Conservation (phyloP, 2,888 invertebrate genomes). For the Drosophila merina region DNA sequence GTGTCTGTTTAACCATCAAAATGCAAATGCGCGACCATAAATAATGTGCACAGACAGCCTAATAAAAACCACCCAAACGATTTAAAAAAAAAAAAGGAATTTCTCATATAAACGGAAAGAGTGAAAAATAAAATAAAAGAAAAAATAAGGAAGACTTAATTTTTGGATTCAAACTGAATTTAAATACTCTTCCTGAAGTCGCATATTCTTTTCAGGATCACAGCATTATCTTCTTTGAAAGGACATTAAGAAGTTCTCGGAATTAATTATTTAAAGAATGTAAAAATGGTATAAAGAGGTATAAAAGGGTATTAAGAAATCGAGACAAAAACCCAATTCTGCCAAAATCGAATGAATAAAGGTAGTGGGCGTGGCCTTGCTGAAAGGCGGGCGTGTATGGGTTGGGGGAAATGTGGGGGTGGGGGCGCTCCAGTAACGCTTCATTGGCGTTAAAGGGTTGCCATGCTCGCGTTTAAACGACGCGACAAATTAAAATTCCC, state of each 20-base stretch:
- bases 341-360: slow-evolving; percentile 11
- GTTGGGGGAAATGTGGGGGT: slow-evolving; percentile 24
- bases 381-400: not conserved
- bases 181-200: not conserved
- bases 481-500: slow-evolving; percentile 81
- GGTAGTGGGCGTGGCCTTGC: slow-evolving; percentile 27
- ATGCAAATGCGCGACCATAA: slow-evolving; percentile 80
- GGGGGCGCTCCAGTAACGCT: slow-evolving; percentile 56
- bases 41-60: slow-evolving; percentile 67
- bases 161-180: not conserved
- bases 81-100: slow-evolving; percentile 50
- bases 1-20: slow-evolving; percentile 61
- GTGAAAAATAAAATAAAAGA: slow-evolving; percentile 3
- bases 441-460: slow-evolving; percentile 78
- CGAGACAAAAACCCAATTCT: slow-evolving; percentile 18
- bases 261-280: no score
- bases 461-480: slow-evolving; percentile 71
- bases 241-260: not conserved
- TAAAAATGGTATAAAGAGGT: no score
- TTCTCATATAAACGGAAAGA: slow-evolving; percentile 1
- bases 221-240: no score
- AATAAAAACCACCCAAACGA: slow-evolving; percentile 75
- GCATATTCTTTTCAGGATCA: no score
- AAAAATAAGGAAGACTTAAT: not conserved
- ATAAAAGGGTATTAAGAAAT: not conserved